Percentiles rank a stretch among this genome's conserved stretches.
Conservation (phyloP, 1,140 invertebrate species). For the Scaptodrosophila lebanonensis region DNA sequence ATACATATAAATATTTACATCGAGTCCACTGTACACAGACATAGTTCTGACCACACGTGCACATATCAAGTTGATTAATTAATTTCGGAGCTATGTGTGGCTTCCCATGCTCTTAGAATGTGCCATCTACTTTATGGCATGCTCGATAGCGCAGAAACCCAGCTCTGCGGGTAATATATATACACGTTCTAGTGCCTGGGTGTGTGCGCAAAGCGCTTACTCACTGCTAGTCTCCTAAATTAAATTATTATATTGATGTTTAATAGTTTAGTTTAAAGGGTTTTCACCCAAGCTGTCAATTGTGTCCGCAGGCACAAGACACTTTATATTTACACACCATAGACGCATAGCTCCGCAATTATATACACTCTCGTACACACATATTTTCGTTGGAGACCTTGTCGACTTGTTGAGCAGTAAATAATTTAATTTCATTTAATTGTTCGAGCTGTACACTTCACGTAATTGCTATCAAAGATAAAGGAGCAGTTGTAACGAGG, state of each 20-base stretch:
- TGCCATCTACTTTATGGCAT: conserved; percentile 1
- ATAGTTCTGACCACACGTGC: not conserved
- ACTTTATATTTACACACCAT: too few species aligned
- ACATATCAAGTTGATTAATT: conserved; percentile 54
- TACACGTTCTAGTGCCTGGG: too few species aligned
- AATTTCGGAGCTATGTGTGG: conserved; percentile 38
- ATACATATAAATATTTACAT: too few species aligned
- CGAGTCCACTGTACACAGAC: too few species aligned
- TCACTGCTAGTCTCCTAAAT: too few species aligned
- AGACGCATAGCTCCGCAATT: too few species aligned
- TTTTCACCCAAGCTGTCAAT: too few species aligned
- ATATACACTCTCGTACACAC: not conserved
- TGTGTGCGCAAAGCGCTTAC: too few species aligned
- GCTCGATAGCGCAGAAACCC: not conserved
- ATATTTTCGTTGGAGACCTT: conserved; percentile 14
- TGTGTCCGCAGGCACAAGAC: too few species aligned
- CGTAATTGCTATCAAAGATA: conserved; percentile 18
- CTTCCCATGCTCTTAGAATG: too few species aligned
- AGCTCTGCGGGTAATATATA: too few species aligned
- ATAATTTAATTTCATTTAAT: conserved; percentile 41
- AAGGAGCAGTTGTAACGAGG: conserved; percentile 7
- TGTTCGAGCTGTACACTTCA: not conserved
- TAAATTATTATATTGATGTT: conserved; percentile 43
- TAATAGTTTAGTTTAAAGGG: conserved; percentile 30
- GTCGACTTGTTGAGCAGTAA: conserved; percentile 53